Base-by-base conservation (phyloP, 2,888 invertebrate species). In the Diarsia brunnea region DNA sequence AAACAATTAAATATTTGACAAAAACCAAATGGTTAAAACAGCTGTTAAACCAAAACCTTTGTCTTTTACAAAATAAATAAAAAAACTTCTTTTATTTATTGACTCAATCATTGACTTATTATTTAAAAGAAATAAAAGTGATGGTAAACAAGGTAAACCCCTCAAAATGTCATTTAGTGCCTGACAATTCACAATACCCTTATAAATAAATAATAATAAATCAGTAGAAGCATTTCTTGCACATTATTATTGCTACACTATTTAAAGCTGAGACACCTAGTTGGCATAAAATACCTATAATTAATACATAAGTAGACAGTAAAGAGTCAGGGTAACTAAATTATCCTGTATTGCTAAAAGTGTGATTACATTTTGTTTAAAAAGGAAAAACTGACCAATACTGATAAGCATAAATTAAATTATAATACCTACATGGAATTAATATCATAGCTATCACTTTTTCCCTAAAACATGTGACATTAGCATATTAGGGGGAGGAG, bases 391-490 rank as follows among this genome's bases (percentile, higher is more conserved):
- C 53, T 66, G 16, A 49, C n/a, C 69, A 38, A 43, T 27, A 27
- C 3, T 49, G n/a, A 75, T 49, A 43, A 47, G 14, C n/a, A 27
- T n/a, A n/a, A 47, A 70, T 31, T 11, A 27, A 69, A 27, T 75
- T 5, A 16, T 55, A 47, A 69, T 58, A 47, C 16, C 8, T 3
- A 63, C 21, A 43, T 27, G 19, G 4, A 43, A 69, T 60, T 49
- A 43, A 49, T 70, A 31, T 11, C 16, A n/a, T 27, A n/a, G 1
- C 2, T 8, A 21, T 43, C 11, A 49, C 12, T 21, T 19, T 43
- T 27, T 43, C 49, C 55, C 27, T 19, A 43, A 75, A 69, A 49
- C 12, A 21, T 31, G 47, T 78, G 47, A 69, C 5, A 77, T 55
- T 27, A 16, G n/a, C 27, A 70, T 43, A 49, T 78, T 27, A n/a